These are phyloP conservation scores for Cephalopachus bancanus DNA, from an alignment of 2,797 vertebrate species.

Conservation along the genomic window DNA sequence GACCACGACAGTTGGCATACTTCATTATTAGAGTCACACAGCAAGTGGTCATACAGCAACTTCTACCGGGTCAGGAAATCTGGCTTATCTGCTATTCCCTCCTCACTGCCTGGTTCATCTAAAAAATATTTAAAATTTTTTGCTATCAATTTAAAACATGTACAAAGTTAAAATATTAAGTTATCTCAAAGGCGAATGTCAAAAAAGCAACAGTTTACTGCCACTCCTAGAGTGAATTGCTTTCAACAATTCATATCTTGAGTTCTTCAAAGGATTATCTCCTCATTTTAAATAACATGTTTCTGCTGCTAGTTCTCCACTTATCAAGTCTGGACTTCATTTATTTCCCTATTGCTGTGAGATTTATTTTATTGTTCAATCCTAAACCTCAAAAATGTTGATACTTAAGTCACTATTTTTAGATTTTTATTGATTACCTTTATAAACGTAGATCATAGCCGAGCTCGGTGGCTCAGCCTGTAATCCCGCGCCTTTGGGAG, in stretches of 20 bases:
- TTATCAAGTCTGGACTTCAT: background rate
- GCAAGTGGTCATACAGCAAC: background rate
- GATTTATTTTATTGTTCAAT: slow-evolving; percentile 7
- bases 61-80: background rate
- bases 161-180: background rate
- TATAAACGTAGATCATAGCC: background rate
- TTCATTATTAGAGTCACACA: background rate
- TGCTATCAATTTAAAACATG: slow-evolving; percentile 6
- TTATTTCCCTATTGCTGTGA: background rate
- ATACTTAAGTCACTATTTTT: slow-evolving; percentile 26
- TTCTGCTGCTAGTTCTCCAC: slow-evolving; percentile 2
- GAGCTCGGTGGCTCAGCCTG: too few species aligned
- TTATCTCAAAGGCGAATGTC: background rate
- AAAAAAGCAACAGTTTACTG: background rate
- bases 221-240: background rate
- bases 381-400: background rate
- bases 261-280: background rate
- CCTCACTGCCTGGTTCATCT: background rate
- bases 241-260: background rate
- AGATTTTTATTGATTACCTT: background rate
- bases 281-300: background rate
- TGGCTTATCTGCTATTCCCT: background rate
- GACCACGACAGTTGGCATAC: background rate
- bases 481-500: too few species aligned
- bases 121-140: background rate